These are phyloP conservation scores for Pseudochirops cupreus DNA, from an alignment of 2,797 vertebrate genomes.

Conservation along the genomic window DNA sequence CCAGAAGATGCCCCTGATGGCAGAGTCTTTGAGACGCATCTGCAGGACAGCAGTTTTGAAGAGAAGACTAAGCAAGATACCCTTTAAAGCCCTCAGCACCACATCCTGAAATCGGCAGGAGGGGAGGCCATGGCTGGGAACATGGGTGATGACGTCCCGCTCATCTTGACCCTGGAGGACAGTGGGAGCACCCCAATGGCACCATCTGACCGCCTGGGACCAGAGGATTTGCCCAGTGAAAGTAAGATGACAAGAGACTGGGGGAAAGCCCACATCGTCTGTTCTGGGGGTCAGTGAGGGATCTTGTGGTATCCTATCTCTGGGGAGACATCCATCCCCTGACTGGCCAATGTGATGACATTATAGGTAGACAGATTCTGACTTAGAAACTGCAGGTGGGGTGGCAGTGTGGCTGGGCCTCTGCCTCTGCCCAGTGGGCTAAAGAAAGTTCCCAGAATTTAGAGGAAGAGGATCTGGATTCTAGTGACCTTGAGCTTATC, in stretches of 20 bases:
- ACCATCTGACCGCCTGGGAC: slow-evolving; percentile 84
- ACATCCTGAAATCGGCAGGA: slow-evolving; percentile 27
- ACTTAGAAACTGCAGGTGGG: neutral
- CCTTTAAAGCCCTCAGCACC: neutral
- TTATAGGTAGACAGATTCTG: neutral
- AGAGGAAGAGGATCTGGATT: neutral
- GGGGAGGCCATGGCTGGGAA: slow-evolving; percentile 82
- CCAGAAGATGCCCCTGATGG: slow-evolving; percentile 69
- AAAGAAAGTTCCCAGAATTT: neutral
- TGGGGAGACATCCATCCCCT: neutral
- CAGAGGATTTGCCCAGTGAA: slow-evolving; percentile 86
- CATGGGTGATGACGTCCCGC: slow-evolving; percentile 95
- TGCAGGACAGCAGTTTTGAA: slow-evolving; percentile 45
- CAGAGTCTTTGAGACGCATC: slow-evolving; percentile 39
- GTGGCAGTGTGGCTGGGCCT: neutral
- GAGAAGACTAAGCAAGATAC: neutral
- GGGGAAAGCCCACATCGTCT: neutral
- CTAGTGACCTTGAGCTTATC: neutral
- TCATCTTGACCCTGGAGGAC: slow-evolving; percentile 96
- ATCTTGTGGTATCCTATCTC: neutral
- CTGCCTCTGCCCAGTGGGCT: neutral
- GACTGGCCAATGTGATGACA: neutral
- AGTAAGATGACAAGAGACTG: slow-evolving; percentile 87
- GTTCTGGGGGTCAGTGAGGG: neutral
- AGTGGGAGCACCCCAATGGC: slow-evolving; percentile 85